A percentile compares a stretch with the other conserved stretches of the same genome.
Conservation (phyloP, 2,113 vertebrate genomes). For the Oncorhynchus nerka region DNA sequence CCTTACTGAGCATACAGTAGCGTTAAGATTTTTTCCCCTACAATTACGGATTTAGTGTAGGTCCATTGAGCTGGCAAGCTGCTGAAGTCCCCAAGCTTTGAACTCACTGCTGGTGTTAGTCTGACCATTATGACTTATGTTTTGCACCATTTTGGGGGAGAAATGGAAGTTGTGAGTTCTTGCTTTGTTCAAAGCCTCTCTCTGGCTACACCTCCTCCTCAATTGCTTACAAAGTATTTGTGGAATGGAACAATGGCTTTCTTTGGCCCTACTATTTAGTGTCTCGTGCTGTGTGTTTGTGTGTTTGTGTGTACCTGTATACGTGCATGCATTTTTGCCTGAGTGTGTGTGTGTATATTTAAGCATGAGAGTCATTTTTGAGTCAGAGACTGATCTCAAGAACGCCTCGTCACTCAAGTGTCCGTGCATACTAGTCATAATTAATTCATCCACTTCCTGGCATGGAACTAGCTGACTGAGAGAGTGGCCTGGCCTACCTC, state of each 20-base stretch:
- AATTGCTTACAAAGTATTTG: no score
- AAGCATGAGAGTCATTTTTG: constrained; percentile 16
- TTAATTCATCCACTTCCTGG: constrained; percentile 37
- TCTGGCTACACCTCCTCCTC: no score
- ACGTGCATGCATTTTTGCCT: background rate
- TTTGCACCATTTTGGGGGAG: no score
- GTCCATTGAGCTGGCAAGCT: background rate
- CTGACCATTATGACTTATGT: no score
- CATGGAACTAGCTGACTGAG: background rate
- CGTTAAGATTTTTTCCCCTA: constrained; percentile 26
- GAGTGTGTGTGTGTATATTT: background rate
- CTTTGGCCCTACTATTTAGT: no score
- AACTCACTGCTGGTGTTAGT: background rate
- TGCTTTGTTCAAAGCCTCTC: no score
- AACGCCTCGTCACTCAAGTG: constrained; percentile 8
- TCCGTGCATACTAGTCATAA: constrained; percentile 32
- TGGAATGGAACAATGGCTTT: no score
- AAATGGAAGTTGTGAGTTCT: no score
- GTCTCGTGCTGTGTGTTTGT: background rate
- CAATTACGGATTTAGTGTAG: constrained; percentile 13
- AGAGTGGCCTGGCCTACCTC: constrained; percentile 20
- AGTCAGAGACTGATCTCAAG: constrained; percentile 32
- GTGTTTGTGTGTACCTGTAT: background rate
- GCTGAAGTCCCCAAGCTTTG: background rate
- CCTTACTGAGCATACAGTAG: constrained; percentile 43